Percentiles rank a stretch among this genome's conserved stretches.
Evolutionary conservation across 2,888 invertebrate species (phyloP).

Genomic region (Cryptus viduatorius): DNA sequence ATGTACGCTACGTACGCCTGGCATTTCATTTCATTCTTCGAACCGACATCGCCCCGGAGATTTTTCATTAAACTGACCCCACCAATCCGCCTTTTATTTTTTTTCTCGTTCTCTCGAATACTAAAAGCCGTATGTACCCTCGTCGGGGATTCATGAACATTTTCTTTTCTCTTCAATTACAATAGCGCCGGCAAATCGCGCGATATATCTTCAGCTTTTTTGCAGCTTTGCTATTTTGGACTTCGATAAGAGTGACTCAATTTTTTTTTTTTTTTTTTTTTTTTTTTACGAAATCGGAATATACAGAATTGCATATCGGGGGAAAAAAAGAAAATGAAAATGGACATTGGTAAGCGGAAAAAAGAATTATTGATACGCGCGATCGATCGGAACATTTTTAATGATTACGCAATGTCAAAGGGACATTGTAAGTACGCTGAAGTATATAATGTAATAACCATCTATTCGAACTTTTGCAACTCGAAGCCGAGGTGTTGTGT

Average conservation of each 20-base stretch:
- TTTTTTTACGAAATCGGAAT: neutral
- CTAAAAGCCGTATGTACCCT: too few relatives aligned
- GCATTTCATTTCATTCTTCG: constrained; percentile 36
- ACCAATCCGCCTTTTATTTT: neutral
- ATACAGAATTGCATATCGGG: too few relatives aligned
- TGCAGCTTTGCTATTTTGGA: neutral
- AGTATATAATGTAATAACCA: constrained; percentile 39
- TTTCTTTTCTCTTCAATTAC: neutral
- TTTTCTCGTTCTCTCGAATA: neutral
- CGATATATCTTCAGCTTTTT: neutral
- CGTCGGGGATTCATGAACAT: too few relatives aligned
- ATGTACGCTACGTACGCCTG: constrained; percentile 18
- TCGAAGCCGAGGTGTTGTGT: constrained; percentile 46
- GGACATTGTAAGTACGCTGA: constrained; percentile 21
- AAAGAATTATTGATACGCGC: neutral
- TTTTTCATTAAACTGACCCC: constrained; percentile 29
- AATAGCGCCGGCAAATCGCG: constrained; percentile 1
- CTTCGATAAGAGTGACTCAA: neutral
- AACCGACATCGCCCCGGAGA: constrained; percentile 14
- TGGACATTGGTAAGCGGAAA: too few relatives aligned
- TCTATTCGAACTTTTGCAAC: constrained; percentile 55
- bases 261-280: neutral
- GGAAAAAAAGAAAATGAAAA: too few relatives aligned
- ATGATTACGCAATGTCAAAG: constrained; percentile 31
- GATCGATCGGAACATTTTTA: neutral